Evolutionary conservation across 2,113 vertebrate species (phyloP).

Genomic region (Calyptommatus sinebrachiatus): DNA sequence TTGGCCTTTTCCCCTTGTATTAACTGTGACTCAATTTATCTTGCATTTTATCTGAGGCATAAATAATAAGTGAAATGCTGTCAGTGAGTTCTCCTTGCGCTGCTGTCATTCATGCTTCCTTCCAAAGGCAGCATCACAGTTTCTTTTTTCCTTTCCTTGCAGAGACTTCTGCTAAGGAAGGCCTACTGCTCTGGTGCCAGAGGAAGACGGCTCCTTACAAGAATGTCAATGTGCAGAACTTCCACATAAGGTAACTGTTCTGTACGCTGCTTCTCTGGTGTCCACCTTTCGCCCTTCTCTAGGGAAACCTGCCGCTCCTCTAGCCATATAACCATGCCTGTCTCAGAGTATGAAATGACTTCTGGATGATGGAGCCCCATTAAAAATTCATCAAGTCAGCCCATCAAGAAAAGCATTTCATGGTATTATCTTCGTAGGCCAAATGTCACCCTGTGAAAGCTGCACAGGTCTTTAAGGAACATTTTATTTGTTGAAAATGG

Average conservation of each 20-base stretch:
- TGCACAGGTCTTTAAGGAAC: background rate
- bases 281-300: background rate
- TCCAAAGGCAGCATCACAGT: accelerated
- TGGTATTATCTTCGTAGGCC: no score
- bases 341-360: background rate
- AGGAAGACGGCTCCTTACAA: conserved; percentile 94
- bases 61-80: no score
- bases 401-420: background rate
- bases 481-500: background rate
- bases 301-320: background rate
- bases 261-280: no score
- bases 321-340: background rate
- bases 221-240: conserved; percentile 97
- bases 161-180: conserved; percentile 97
- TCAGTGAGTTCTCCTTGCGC: background rate
- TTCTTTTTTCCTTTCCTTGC: background rate
- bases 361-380: accelerated
- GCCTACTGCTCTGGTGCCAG: conserved; percentile 93
- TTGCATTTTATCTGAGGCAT: no score
- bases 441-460: no score
- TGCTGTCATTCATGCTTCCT: background rate
- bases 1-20: no score
- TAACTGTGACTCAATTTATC: no score
- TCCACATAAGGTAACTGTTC: conserved; percentile 86
- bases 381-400: background rate